A percentile compares a stretch with the other conserved stretches of the same genome.
phyloP scores from a whole-genome alignment of 2,113 vertebrate species.

The Limanda limanda region DNA sequence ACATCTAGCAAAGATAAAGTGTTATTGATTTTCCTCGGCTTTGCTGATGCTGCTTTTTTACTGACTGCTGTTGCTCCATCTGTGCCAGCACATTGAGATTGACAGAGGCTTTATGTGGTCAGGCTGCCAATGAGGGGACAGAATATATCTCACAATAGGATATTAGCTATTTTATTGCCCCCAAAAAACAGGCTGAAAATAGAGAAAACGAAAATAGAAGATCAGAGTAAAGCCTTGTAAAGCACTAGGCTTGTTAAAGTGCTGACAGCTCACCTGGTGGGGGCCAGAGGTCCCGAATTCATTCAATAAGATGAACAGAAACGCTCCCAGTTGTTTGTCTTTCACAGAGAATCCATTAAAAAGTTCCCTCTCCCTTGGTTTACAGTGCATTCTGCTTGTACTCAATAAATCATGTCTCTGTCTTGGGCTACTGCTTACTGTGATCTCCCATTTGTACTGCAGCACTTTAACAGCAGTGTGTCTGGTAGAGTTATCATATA shows the following conservation, averaged over 20 bases:
- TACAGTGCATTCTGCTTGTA: constrained; percentile 74
- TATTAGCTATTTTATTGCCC: constrained; percentile 61
- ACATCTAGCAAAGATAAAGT: constrained; percentile 54
- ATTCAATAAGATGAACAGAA: constrained; percentile 76
- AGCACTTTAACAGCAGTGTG: constrained; percentile 37
- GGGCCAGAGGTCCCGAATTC: constrained; percentile 59
- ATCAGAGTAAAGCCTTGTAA: constrained; percentile 66
- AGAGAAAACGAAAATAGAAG: constrained; percentile 46
- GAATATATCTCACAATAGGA: constrained; percentile 59
- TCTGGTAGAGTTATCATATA: constrained; percentile 37
- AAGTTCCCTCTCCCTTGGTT: constrained; percentile 76
- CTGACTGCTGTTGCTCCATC: constrained; percentile 38
- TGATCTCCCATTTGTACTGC: constrained; percentile 57
- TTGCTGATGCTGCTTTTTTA: constrained; percentile 53
- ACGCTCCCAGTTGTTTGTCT: constrained; percentile 77
- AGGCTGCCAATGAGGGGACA: constrained; percentile 38
- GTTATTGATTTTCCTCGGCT: constrained; percentile 62
- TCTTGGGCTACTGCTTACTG: constrained; percentile 47
- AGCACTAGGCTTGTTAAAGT: constrained; percentile 74
- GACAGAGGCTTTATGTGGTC: constrained; percentile 61
- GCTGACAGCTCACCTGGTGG: constrained; percentile 74
- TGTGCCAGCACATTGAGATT: constrained; percentile 48
- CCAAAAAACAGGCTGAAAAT: constrained; percentile 33
- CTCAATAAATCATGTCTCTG: constrained; percentile 73
- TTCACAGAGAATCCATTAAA: constrained; percentile 81